These are phyloP conservation scores for Cygnus olor DNA, from an alignment of 2,797 vertebrate species.

Conservation along the genomic window DNA sequence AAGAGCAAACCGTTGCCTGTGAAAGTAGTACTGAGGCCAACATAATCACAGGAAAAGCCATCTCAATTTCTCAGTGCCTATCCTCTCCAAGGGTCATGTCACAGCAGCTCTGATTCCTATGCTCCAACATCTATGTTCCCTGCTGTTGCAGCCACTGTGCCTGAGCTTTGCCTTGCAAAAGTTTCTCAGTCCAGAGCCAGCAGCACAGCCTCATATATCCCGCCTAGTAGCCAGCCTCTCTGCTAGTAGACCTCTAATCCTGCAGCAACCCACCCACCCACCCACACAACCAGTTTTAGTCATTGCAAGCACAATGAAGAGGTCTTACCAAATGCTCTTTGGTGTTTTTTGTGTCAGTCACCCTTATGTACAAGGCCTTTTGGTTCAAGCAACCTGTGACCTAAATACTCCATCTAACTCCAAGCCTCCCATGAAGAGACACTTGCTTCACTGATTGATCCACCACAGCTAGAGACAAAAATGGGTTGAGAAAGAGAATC, in stretches of 20 bases:
- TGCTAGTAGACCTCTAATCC: not conserved
- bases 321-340: not conserved
- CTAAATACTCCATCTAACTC: not conserved
- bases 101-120: not conserved
- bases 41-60: not conserved
- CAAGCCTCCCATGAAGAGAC: not conserved
- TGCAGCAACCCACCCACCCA: not conserved
- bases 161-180: not conserved
- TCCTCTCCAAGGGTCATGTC: not conserved
- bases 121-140: not conserved
- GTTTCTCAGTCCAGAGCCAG: not conserved
- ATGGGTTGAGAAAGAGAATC: not conserved
- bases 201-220: not conserved
- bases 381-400: not conserved
- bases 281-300: not conserved
- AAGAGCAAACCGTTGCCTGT: not conserved
- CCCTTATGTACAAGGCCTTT: not conserved
- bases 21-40: not conserved
- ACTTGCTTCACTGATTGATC: not conserved
- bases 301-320: fast-evolving
- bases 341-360: not conserved
- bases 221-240: not conserved
- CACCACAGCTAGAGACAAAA: not conserved
- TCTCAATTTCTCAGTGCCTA: not conserved
- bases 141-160: not conserved